Base-by-base conservation (phyloP, 2,797 vertebrate species). In the Pseudocheirus occidentalis region DNA sequence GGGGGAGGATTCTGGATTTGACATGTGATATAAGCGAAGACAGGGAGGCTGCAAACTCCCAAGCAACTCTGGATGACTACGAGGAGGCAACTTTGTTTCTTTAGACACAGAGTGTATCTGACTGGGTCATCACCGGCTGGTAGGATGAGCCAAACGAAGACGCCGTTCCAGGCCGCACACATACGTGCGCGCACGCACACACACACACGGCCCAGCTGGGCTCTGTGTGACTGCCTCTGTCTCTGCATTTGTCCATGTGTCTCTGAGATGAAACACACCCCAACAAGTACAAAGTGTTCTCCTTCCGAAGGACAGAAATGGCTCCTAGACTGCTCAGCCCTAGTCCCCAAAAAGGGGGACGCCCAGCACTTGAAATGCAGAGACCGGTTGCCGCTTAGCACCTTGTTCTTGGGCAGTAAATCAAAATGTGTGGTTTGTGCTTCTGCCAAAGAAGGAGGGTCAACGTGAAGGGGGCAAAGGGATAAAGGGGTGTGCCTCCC, bases 231-330 rank as follows among this genome's bases (percentile, higher is more conserved):
- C 16, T 92, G 66, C 57, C 24, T 91, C 27, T 50, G 93, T 91
- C 59, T 94, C 90, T 89, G 87, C 89, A 27, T 50, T 40, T 94
- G 54, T 93, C 28, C 24, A 73, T 94, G 91, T 96, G 91, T 93
- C 31, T 62, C 3, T 92, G 57, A 92, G 91, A 91, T 73, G 10
- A 96, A 94, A 59, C 13, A 34, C 16, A 90, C 0, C 57, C 57
- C 52, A 46, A 5, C 13, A 95, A 66, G 92, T 14, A 94, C 40
- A 94, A 96, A 94, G 31, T 4, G 55, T 53, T 94, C 93, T 95
- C 56, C 95, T 95, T 81, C 40, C 62, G 59, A 94, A 94, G 58
- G 58, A 94, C 66, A 62, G 0, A 52, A n/a, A 92, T 87, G 91
- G 40, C 40, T 90, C 29, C 34, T n/a, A 9, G 34, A 27, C 24